Base-by-base conservation (phyloP, 2,797 vertebrate species). In the Cyclopterus lumpus region DNA sequence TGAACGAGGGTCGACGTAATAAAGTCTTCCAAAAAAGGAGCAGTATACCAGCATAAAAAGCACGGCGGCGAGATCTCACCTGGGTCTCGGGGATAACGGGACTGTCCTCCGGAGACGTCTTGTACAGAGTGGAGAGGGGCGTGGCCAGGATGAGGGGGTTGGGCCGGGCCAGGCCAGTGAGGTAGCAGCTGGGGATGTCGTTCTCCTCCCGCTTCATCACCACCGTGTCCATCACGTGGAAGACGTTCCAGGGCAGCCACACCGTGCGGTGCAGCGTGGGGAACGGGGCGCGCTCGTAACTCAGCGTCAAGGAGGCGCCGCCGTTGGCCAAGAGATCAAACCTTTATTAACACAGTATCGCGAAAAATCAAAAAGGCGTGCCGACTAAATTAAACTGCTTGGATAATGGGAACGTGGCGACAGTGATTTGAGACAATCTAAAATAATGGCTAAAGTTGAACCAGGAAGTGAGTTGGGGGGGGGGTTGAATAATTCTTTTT, bases 171-270 rank as follows among this genome's bases (percentile, higher is more conserved):
- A 99, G 96, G 49, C 97, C 97, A 0, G 96, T 99, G 77, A 99
- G 95, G 80, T 99, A 97, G 80, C 98, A 99, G 77, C 96, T 97
- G 84, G 98, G 97, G 74, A 96, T 98, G 92, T 98, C 95, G 46
- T 98, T 99, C 87, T 97, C 96, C 51, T 99, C 97, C 60, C 96
- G 95, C 93, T 97, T 98, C 98, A 99, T 99, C 90, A 99, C 97
- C 40, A 99, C 93, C 0, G 97, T 98, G 81, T 99, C 97, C 97
- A 99, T 98, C 83, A 99, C 97, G 34, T 99, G 96, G 83, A 98
- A 99, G 20, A 99, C 95, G 63, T 96, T 97, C 97, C 97, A 99
- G 1, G 98, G 97, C 74, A 99, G 94, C 98, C 98, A 99, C 3
- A 99, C 97, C 0, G 98, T 98, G 74, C 96, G 97, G 79, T 95